Base-by-base conservation (phyloP, 2,888 invertebrate genomes). In the Hyalella azteca region DNA sequence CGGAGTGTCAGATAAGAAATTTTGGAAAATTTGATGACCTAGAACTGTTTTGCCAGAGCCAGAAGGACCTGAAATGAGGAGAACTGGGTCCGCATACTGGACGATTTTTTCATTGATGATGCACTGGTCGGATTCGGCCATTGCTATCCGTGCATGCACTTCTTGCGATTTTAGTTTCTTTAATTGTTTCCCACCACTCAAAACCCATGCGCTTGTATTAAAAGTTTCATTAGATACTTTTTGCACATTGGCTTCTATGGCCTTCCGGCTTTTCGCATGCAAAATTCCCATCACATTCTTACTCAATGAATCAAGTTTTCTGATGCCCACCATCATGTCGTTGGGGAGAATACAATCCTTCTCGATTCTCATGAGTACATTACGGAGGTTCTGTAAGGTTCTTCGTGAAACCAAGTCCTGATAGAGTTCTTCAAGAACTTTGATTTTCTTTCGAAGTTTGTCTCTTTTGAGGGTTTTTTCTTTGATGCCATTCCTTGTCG, bases 1-100 rank as follows among this genome's bases (percentile, higher is more conserved):
- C 22, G 29, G 32, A 45, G 40, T 36, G 40, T 40, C 15, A 9
- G 26, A 26, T 5, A 75, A 7, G 45, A 15, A 75, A 19, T 45
- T 45, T 29, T 78, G 39, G 26, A 73, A 50, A 0, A 81, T 2
- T 50, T 78, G 73, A 22, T 79, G 78, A 39, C 54, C 54, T 22
- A 81, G 26, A 22, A 73, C 41, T 11, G 77, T 79, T 73, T 81
- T 81, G 4, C 81, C 81, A 40, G 81, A 79, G n/a, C 81, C 81
- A 36, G 77, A 26, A 4, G 81, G 81, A 4, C 79, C 81, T 26
- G 79, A 73, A 3, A 81, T 41, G 7, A 79, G 3, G 5, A 75
- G 75, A 13, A 29, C 66, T 19, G 66, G 36, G 29, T 36, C 15
- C 7, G 36, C 66, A 36, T 36, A 29, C 36, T 66, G 39, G 32